Evolutionary conservation across 2,113 vertebrate species (phyloP).

Genomic region (Clinocottus analis): DNA sequence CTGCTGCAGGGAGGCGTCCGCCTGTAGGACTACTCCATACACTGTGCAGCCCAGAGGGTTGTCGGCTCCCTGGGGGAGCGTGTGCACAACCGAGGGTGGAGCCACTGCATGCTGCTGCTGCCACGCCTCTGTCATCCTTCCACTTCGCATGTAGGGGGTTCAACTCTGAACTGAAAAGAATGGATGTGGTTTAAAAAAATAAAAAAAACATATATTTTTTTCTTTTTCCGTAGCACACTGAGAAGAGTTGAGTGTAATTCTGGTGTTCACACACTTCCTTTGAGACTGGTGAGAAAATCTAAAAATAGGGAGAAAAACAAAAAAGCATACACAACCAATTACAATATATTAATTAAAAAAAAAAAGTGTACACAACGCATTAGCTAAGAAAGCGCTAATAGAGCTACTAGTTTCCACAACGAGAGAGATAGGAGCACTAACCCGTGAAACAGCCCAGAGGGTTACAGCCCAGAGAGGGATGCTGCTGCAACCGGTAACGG

Average conservation of each 20-base stretch:
- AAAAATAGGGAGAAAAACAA: neutral
- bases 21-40: slow-evolving; percentile 94
- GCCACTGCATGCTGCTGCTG: slow-evolving; percentile 87
- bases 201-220: too few species aligned
- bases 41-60: slow-evolving; percentile 92
- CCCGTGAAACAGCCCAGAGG: too few species aligned
- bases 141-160: slow-evolving; percentile 67
- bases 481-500: too few species aligned
- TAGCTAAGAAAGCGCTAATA: neutral
- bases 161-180: slow-evolving; percentile 22
- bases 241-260: neutral
- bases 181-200: slow-evolving; percentile 24
- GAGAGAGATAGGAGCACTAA: too few species aligned
- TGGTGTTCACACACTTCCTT: slow-evolving; percentile 28
- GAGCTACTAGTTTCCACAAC: neutral
- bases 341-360: neutral
- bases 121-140: slow-evolving; percentile 86
- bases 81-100: slow-evolving; percentile 89
- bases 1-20: slow-evolving; percentile 87
- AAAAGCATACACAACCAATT: neutral
- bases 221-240: neutral
- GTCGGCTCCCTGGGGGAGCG: slow-evolving; percentile 88
- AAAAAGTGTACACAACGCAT: neutral
- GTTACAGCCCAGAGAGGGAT: neutral
- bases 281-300: slow-evolving; percentile 37